Conservation (phyloP, 2,113 vertebrate genomes). For the Ahaetulla prasina region DNA sequence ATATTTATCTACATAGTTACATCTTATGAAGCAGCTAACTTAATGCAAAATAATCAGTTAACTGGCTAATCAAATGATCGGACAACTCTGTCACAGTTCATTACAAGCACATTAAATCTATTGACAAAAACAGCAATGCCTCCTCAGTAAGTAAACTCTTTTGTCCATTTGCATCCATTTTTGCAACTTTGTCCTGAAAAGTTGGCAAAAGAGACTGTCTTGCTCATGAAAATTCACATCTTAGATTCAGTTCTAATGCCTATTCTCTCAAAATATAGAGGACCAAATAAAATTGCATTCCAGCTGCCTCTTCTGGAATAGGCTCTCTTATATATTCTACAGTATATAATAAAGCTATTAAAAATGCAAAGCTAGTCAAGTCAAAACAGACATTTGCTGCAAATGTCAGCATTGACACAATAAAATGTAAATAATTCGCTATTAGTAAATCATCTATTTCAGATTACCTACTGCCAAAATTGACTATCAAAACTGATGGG, state of each 20-base stretch:
- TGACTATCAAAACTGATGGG: neutral
- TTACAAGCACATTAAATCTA: neutral
- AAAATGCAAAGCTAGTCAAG: neutral
- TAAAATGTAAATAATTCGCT: neutral
- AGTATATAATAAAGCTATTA: neutral
- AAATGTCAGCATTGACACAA: constrained; percentile 12
- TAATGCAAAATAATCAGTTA: neutral
- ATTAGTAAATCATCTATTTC: neutral
- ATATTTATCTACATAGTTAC: neutral
- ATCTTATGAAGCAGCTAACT: neutral
- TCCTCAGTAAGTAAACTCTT: neutral
- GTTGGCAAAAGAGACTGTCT: neutral
- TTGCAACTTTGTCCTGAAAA: neutral
- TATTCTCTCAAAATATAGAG: neutral
- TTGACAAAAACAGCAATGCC: neutral
- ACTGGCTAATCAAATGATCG: neutral
- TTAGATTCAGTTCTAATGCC: neutral
- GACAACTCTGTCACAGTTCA: neutral
- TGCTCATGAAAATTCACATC: neutral
- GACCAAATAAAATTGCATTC: constrained; percentile 31
- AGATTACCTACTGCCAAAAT: neutral
- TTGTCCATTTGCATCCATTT: neutral
- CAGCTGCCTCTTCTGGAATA: constrained; percentile 58
- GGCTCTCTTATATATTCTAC: neutral
- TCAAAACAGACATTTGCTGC: neutral